Conservation (phyloP, 2,113 vertebrate species). For the Lagopus muta region DNA sequence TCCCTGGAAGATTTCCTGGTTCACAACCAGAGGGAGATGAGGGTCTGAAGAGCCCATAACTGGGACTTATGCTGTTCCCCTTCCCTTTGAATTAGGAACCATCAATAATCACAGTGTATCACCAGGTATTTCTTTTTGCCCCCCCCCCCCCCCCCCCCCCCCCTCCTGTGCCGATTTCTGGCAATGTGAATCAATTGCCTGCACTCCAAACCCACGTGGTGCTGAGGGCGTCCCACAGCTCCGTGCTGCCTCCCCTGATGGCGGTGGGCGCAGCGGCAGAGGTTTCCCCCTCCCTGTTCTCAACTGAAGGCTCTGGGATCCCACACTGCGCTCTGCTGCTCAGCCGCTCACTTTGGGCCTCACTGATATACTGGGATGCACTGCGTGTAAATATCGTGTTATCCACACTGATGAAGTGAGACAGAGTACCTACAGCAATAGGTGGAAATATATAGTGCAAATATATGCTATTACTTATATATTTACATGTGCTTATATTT, state of each 20-base stretch:
- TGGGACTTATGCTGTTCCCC: conserved; percentile 27
- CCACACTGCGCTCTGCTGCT: not conserved
- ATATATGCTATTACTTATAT: not conserved
- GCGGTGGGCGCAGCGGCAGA: too few species aligned
- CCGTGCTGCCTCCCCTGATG: not conserved
- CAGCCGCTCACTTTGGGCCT: not conserved
- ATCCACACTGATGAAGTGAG: not conserved
- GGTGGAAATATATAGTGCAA: not conserved
- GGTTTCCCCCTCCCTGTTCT: not conserved
- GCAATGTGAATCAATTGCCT: conserved; percentile 44
- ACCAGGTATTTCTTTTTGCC: not conserved
- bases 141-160: not conserved
- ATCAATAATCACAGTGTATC: conserved; percentile 39
- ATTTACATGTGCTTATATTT: not conserved
- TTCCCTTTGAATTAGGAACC: not conserved
- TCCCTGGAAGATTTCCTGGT: not conserved
- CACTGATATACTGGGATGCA: not conserved
- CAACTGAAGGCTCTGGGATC: not conserved
- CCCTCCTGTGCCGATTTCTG: not conserved
- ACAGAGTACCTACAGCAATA: not conserved
- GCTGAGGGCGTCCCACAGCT: conserved; percentile 30
- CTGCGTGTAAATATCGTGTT: not conserved
- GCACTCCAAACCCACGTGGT: conserved; percentile 14
- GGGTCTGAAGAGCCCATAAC: not conserved
- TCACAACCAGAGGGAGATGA: conserved; percentile 12